These are phyloP conservation scores for Eulemur rufifrons DNA, from an alignment of 2,113 vertebrate species.

Conservation along the genomic window DNA sequence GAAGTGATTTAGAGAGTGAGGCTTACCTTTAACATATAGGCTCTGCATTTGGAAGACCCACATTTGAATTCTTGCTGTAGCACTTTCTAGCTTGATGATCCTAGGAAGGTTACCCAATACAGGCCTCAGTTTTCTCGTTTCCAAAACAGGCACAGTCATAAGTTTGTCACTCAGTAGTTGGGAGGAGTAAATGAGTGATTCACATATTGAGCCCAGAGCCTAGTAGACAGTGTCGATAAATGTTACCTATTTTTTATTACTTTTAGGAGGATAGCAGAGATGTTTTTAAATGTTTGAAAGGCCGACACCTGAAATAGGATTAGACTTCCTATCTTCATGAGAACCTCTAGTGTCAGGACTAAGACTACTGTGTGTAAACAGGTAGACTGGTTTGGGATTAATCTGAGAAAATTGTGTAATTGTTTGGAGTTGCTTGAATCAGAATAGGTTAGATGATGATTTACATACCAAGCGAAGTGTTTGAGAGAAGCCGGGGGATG, in stretches of 20 bases:
- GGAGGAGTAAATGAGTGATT: background rate
- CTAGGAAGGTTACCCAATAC: background rate
- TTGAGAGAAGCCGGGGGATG: background rate
- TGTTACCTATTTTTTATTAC: background rate
- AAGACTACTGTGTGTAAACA: background rate
- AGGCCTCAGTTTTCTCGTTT: slow-evolving; percentile 11
- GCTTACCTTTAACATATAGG: background rate
- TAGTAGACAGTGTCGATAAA: background rate
- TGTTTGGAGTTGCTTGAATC: background rate
- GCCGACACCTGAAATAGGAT: background rate
- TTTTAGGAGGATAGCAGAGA: background rate
- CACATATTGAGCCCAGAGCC: background rate
- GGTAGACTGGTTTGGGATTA: background rate
- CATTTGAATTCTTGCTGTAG: background rate
- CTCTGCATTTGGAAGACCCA: background rate
- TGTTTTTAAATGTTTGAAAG: slow-evolving; percentile 16
- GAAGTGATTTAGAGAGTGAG: background rate
- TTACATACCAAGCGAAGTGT: background rate
- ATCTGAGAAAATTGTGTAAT: background rate
- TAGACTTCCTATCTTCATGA: slow-evolving; percentile 35
- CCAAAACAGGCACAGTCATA: background rate
- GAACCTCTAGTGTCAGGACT: background rate
- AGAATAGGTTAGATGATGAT: background rate
- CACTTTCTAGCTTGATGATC: background rate
- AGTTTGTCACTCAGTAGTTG: background rate